phyloP scores from a whole-genome alignment of 2,888 invertebrate species.

The Diploptera punctata region DNA sequence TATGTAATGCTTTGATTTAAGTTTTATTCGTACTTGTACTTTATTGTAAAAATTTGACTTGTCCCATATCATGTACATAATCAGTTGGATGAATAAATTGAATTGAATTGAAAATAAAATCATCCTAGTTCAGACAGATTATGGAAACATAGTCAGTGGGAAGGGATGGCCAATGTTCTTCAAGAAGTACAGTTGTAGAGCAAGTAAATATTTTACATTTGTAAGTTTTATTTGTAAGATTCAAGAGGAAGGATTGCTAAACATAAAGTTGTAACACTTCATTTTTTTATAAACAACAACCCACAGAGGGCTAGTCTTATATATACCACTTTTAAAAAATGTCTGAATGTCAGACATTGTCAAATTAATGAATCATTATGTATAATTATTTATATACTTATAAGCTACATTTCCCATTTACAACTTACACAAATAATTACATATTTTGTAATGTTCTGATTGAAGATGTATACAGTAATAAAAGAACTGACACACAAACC shows the following conservation, averaged over 20 bases:
- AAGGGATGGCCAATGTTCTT: no score
- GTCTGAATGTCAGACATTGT: constrained; percentile 31
- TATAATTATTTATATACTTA: neutral
- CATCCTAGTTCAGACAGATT: no score
- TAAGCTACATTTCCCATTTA: neutral
- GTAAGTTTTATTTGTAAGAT: neutral
- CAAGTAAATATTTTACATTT: neutral
- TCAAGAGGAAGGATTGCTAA: constrained; percentile 5
- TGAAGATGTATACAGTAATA: neutral
- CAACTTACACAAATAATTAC: constrained; percentile 4
- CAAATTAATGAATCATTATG: neutral
- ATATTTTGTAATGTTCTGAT: neutral
- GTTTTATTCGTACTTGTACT: no score
- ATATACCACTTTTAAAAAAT: constrained; percentile 9
- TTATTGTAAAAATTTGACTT: no score
- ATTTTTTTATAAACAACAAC: constrained; percentile 17
- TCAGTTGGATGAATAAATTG: no score
- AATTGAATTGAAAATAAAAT: no score
- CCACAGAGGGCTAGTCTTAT: neutral
- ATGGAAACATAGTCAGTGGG: no score
- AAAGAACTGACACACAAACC: neutral
- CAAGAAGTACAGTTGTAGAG: no score
- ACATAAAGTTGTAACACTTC: constrained; percentile 22
- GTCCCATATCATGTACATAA: no score
- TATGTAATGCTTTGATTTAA: no score